Evolutionary conservation across 2,888 invertebrate genomes (phyloP).

Genomic region (Tupiocoris notatus): DNA sequence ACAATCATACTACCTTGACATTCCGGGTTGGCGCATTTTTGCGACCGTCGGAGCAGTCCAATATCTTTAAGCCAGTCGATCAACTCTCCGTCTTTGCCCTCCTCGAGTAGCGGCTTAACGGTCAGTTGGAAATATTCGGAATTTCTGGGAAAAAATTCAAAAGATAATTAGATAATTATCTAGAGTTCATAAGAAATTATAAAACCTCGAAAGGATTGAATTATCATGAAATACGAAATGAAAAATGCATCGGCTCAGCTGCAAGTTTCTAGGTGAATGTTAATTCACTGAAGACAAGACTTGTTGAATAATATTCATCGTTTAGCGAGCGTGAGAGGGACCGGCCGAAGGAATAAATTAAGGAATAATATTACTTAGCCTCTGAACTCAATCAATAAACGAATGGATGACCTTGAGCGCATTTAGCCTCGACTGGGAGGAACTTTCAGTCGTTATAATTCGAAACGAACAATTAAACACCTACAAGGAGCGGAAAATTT

Average conservation of each 20-base stretch:
- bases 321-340: too few relatives aligned
- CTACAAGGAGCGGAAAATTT: too few relatives aligned
- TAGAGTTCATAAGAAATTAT: neutral
- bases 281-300: too few relatives aligned
- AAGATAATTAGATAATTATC: neutral
- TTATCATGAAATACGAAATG: neutral
- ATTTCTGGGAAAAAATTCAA: conserved; percentile 19
- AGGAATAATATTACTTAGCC: too few relatives aligned
- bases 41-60: conserved; percentile 55
- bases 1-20: conserved; percentile 54
- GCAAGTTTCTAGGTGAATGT: too few relatives aligned
- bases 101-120: conserved; percentile 57
- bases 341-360: too few relatives aligned
- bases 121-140: conserved; percentile 52
- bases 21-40: conserved; percentile 54
- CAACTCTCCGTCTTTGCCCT: conserved; percentile 59
- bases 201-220: neutral
- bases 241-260: too few relatives aligned
- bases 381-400: conserved; percentile 10
- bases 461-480: too few relatives aligned
- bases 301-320: too few relatives aligned
- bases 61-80: conserved; percentile 59
- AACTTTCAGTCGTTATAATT: too few relatives aligned
- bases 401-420: conserved; percentile 43
- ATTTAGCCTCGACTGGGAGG: neutral